A percentile compares a stretch with the other conserved stretches of the same genome.
phyloP scores from a whole-genome alignment of 2,113 vertebrate species.

The Peucedramus taeniatus region DNA sequence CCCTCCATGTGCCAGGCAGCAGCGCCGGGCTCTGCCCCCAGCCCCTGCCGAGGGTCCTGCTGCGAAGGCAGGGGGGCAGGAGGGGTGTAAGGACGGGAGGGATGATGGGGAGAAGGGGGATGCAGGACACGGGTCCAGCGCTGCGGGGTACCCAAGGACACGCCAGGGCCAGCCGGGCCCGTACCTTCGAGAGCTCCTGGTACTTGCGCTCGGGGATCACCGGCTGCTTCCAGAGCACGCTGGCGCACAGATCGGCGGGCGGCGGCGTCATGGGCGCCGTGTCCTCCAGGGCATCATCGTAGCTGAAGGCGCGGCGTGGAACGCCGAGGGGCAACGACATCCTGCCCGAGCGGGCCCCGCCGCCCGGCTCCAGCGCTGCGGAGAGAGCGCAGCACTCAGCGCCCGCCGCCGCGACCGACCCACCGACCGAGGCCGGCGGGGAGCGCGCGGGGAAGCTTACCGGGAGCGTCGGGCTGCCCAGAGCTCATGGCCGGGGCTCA shows the following conservation, averaged over 20 bases:
- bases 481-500: constrained; percentile 64
- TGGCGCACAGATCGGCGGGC: constrained; percentile 78
- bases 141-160: no score
- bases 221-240: constrained; percentile 84
- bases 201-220: constrained; percentile 87
- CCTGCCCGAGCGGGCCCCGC: constrained; percentile 69
- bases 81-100: background rate
- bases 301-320: constrained; percentile 80
- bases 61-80: fast-evolving
- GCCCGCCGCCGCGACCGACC: background rate
- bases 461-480: constrained; percentile 70
- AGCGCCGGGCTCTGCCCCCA: background rate
- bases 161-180: background rate
- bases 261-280: constrained; percentile 84
- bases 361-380: constrained; percentile 74
- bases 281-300: constrained; percentile 86
- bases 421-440: background rate
- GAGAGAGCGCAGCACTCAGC: constrained; percentile 57
- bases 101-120: background rate
- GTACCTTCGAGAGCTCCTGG: constrained; percentile 82
- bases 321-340: constrained; percentile 82
- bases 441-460: constrained; percentile 50
- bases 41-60: background rate
- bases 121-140: background rate
- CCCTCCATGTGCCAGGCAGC: fast-evolving